Conservation (phyloP, 2,888 invertebrate species). For the Adelognathus sp. region DNA sequence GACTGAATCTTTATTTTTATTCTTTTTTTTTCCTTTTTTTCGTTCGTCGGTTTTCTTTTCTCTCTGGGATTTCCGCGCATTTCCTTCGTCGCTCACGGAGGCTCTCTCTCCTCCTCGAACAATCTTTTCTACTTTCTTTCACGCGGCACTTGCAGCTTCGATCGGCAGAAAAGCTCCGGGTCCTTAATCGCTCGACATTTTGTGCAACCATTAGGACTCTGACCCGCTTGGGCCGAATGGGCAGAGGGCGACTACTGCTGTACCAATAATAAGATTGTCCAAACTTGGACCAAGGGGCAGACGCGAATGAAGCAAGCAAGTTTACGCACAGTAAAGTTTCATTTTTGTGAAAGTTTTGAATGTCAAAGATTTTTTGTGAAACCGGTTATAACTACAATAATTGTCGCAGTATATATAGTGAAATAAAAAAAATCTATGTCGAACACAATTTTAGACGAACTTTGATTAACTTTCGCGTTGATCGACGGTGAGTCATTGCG, state of each 20-base stretch:
- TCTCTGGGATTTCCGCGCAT: conserved; percentile 16
- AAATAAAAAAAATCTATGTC: not conserved
- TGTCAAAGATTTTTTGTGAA: too few species aligned
- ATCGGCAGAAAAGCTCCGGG: conserved; percentile 23
- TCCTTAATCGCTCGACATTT: conserved; percentile 39
- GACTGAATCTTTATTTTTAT: conserved; percentile 36
- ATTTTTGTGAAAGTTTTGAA: too few species aligned
- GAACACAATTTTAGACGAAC: not conserved
- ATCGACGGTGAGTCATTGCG: too few species aligned
- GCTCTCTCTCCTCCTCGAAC: not conserved
- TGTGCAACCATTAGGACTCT: conserved; percentile 28
- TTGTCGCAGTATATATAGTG: not conserved
- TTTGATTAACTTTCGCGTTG: not conserved
- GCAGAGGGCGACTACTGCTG: not conserved
- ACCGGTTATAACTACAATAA: too few species aligned
- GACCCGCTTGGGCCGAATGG: not conserved
- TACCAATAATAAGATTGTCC: not conserved
- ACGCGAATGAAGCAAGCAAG: not conserved
- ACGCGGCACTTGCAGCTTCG: conserved; percentile 5
- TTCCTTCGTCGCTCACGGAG: not conserved
- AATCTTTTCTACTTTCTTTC: conserved; percentile 22
- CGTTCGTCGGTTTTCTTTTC: not conserved
- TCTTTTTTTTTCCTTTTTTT: not conserved
- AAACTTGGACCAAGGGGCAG: not conserved
- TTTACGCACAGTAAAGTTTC: too few species aligned